Evolutionary conservation across 2,113 vertebrate genomes (phyloP), one percentile per base, ranked within the genome.

Genomic region (Rhagologus leucostigma): DNA sequence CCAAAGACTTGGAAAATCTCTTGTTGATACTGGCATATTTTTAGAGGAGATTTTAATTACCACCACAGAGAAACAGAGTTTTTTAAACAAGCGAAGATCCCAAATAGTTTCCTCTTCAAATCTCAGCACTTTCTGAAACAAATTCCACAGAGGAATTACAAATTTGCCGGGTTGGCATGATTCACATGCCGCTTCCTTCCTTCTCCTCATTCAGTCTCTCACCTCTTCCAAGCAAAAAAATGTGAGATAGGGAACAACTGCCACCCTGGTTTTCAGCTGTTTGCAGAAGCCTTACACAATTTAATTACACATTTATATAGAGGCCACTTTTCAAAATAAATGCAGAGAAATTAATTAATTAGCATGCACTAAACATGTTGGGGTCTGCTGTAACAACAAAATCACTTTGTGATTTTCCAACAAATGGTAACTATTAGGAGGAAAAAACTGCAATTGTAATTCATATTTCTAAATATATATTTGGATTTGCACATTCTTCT

Each of bases 41-140:
- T 75, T 13, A 83, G 49, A 91, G 78, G 35, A 69, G 42, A 80
- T 85, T 87, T 96, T 82, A 60, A 92, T 91, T 84, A 50, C 49
- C 13, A 9, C 27, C 59, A 46, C 2, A 5, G 23, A 17, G 16
- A 93, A 92, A 91, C 13, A 76, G 52, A 71, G 13, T 90, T 94
- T 91, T 80, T 81, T 32, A 80, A 85, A 47, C 15, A 35, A 0
- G 0, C 0, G 3, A 65, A 87, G 68, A 91, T 65, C 86, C 67
- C 56, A 27, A 92, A 75, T 3, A 85, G 49, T 69, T 93, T 80
- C 57, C 0, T 2, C 94, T 84, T 73, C 41, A 84, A 84, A 84
- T 24, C 82, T 59, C 69, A 24, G 55, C 6, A 2, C 70, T 30
- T 86, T 80, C 57, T 56, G n/a, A 75, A 94, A 37, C 33, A 46